These are phyloP conservation scores for Zygogramma bicolorata DNA, from an alignment of 2,888 invertebrate genomes.

Conservation along the genomic window DNA sequence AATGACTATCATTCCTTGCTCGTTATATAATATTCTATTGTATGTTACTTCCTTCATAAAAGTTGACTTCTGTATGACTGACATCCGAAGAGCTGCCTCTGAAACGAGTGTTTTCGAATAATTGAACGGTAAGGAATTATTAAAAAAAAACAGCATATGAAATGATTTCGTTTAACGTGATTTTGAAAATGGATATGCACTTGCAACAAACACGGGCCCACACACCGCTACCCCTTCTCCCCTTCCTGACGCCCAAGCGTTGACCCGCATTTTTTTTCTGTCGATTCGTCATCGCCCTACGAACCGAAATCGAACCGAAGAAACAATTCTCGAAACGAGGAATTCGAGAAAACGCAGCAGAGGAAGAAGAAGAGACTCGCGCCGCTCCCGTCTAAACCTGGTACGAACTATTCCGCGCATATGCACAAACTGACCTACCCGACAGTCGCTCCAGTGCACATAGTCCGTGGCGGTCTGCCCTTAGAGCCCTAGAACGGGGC, in stretches of 20 bases:
- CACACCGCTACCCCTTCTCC: background rate
- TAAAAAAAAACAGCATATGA: too few species aligned
- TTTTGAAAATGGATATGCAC: too few species aligned
- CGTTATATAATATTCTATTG: too few species aligned
- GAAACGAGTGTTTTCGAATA: too few species aligned
- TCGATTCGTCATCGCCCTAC: constrained; percentile 15
- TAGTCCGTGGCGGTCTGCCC: constrained; percentile 62
- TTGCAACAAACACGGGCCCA: background rate
- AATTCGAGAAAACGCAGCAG: constrained; percentile 37
- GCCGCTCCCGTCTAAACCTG: constrained; percentile 43
- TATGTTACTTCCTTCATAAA: too few species aligned
- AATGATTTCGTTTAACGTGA: too few species aligned
- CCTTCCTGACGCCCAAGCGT: background rate
- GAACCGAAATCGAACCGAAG: constrained; percentile 30
- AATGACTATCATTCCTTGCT: too few species aligned
- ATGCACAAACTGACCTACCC: constrained; percentile 67
- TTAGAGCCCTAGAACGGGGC: constrained; percentile 64
- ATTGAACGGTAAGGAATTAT: too few species aligned
- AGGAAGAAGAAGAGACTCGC: constrained; percentile 12
- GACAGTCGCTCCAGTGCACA: constrained; percentile 63
- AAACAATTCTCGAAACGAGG: constrained; percentile 35
- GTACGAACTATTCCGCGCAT: constrained; percentile 60
- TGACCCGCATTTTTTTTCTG: constrained; percentile 9
- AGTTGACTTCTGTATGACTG: too few species aligned
- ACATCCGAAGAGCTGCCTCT: too few species aligned